These are phyloP conservation scores for Erpobdella octoculata DNA, from an alignment of 2,888 invertebrate genomes.

Conservation along the genomic window DNA sequence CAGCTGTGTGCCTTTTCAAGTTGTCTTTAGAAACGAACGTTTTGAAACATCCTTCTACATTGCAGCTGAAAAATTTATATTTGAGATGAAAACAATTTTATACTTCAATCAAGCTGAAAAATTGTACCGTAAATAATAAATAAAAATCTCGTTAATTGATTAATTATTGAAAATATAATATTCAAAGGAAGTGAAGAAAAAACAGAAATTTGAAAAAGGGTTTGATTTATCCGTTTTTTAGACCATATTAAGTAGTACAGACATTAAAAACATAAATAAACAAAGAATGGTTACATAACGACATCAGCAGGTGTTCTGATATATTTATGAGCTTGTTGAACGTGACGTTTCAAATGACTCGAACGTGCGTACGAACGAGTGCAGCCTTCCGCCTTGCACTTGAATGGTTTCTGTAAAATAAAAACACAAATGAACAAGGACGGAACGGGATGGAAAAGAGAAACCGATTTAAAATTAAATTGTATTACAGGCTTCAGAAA, in stretches of 20 bases:
- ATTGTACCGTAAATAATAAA: too few species aligned
- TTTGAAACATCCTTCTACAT: slow-evolving; percentile 1
- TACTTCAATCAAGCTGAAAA: too few species aligned
- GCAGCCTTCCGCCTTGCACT: background rate
- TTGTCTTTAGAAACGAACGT: slow-evolving; percentile 5
- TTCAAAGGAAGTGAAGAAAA: background rate
- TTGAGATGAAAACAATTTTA: too few species aligned
- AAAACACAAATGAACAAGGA: background rate
- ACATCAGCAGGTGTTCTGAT: background rate
- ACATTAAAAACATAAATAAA: background rate
- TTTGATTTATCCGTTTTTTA: background rate
- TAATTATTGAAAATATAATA: background rate
- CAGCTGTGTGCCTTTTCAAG: background rate
- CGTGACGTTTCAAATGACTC: background rate
- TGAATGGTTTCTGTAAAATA: background rate
- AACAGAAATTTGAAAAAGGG: background rate
- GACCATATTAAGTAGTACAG: too few species aligned
- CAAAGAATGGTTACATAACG: background rate
- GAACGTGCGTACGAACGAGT: background rate
- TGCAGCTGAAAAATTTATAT: background rate
- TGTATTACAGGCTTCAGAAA: background rate
- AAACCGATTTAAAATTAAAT: background rate
- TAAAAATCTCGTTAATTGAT: background rate
- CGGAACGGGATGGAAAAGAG: background rate
- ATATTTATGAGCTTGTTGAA: background rate